These are phyloP conservation scores for Aplocera efformata DNA, from an alignment of 2,888 invertebrate species.

Conservation along the genomic window DNA sequence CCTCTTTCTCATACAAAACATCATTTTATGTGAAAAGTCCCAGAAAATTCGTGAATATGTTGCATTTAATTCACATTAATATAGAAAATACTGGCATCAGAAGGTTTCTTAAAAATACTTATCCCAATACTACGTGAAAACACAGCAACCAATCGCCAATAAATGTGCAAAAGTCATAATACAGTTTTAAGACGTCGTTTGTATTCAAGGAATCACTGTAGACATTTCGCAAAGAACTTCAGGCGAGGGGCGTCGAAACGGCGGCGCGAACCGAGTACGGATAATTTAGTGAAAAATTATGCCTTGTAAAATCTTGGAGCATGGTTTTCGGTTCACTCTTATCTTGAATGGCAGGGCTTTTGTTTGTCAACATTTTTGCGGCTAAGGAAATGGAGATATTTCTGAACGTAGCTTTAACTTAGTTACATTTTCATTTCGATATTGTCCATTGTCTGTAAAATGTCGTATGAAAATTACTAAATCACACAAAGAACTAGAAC, in stretches of 20 bases:
- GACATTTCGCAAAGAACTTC: conserved; percentile 77
- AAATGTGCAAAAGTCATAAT: conserved; percentile 73
- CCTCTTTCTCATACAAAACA: too few species aligned
- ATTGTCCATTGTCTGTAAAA: too few species aligned
- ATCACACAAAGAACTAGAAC: too few species aligned
- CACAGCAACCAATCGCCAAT: conserved; percentile 55
- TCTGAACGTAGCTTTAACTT: background rate
- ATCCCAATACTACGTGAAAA: conserved; percentile 37
- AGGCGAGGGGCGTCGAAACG: conserved; percentile 57
- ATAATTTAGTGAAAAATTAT: conserved; percentile 74
- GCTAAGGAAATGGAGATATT: conserved; percentile 2
- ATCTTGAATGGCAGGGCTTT: conserved; percentile 20
- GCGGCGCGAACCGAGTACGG: conserved; percentile 59
- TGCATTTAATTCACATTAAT: too few species aligned
- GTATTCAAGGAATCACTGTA: conserved; percentile 80
- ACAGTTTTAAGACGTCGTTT: conserved; percentile 73
- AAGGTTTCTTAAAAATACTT: conserved; percentile 5
- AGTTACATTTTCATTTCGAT: background rate
- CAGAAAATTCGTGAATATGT: too few species aligned
- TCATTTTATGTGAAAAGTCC: background rate
- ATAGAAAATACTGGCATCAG: too few species aligned
- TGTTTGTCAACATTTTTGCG: conserved; percentile 26
- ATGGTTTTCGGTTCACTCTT: conserved; percentile 34
- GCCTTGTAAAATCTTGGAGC: conserved; percentile 52
- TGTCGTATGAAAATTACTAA: too few species aligned